A percentile compares a stretch with the other conserved stretches of the same genome.
These are phyloP conservation scores for pig (Sus scrofa) DNA, from an alignment of 2,113 vertebrate species.

Conservation along the genomic window DNA sequence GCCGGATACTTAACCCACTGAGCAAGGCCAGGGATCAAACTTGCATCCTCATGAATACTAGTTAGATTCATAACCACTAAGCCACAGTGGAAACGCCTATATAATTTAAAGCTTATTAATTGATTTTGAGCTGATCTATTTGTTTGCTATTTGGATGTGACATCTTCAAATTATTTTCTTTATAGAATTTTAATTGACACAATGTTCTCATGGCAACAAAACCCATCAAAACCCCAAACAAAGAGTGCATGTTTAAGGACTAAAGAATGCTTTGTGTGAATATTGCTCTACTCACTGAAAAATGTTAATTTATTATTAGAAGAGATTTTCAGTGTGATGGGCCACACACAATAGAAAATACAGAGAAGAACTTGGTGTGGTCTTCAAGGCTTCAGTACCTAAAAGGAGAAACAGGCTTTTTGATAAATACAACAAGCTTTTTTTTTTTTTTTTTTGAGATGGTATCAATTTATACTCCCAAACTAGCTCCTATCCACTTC, in stretches of 20 bases:
- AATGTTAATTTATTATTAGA: conserved; percentile 16
- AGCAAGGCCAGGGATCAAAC: too few relatives aligned
- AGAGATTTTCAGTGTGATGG: neutral
- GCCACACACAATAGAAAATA: neutral
- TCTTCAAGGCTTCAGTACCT: neutral
- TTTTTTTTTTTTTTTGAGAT: neutral
- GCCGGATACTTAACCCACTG: too few relatives aligned
- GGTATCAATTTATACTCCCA: neutral
- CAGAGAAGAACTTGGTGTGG: neutral
- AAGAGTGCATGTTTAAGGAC: conserved; percentile 1
- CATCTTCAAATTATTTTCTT: conserved; percentile 44
- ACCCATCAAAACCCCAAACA: neutral
- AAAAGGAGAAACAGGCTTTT: neutral
- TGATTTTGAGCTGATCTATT: conserved; percentile 51
- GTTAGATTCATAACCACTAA: too few relatives aligned
- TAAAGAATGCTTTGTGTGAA: conserved; percentile 24
- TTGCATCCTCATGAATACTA: too few relatives aligned
- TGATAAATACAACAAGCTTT: neutral
- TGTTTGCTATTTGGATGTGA: conserved; percentile 48
- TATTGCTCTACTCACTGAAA: neutral
- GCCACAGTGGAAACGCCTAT: neutral
- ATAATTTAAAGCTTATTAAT: conserved; percentile 5
- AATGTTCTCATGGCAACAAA: conserved; percentile 64
- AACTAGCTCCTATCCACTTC: neutral
- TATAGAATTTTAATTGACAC: conserved; percentile 59